A percentile compares a stretch with the other conserved stretches of the same genome.
Conservation (phyloP, 2,797 vertebrate species). For the Pseudochirops cupreus region DNA sequence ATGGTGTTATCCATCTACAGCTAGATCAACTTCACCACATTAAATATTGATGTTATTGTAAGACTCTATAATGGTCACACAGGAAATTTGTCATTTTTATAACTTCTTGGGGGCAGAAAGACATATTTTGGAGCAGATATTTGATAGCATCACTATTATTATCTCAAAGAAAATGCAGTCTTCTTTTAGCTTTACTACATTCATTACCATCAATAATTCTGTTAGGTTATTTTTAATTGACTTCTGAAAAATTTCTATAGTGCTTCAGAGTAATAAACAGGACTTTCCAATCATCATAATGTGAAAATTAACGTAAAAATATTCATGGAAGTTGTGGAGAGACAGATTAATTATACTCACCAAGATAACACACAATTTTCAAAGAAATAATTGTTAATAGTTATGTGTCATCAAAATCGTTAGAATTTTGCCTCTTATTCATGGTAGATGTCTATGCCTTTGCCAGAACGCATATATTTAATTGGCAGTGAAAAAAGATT, state of each 20-base stretch:
- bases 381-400: neutral
- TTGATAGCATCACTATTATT: conserved; percentile 22
- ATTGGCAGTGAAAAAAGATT: neutral
- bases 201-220: neutral
- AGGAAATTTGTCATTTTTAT: neutral
- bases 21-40: conserved; percentile 48
- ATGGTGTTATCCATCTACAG: conserved; percentile 8
- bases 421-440: neutral
- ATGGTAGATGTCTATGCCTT: neutral
- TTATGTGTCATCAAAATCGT: neutral
- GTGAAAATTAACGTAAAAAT: neutral
- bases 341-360: neutral
- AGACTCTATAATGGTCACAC: neutral
- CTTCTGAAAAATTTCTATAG: neutral
- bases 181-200: conserved; percentile 4
- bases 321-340: neutral
- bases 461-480: neutral
- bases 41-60: conserved; percentile 25
- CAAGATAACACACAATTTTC: neutral
- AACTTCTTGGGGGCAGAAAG: neutral
- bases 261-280: neutral
- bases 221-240: neutral
- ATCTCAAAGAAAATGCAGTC: conserved; percentile 33
- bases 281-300: neutral
- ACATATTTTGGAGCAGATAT: conserved; percentile 15